These are phyloP conservation scores for Ameiurus melas DNA, from an alignment of 2,113 vertebrate species.

Conservation along the genomic window DNA sequence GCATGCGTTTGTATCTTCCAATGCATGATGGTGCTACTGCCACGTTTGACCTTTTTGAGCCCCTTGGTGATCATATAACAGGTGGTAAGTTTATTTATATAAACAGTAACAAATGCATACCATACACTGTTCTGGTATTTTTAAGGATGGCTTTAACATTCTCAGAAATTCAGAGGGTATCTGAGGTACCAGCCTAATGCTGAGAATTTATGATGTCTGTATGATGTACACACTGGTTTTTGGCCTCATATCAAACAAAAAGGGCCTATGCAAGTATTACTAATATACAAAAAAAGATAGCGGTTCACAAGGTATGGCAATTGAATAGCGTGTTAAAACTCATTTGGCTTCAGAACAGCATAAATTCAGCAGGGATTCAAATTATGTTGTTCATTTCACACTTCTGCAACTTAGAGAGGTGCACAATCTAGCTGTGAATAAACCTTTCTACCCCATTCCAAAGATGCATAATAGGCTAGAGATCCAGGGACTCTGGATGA, in stretches of 20 bases:
- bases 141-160: neutral
- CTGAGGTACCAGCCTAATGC: neutral
- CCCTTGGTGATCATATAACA: constrained; percentile 79
- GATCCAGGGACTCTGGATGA: neutral
- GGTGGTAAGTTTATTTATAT: constrained; percentile 77
- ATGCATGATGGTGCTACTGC: constrained; percentile 93
- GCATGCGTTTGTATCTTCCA: constrained; percentile 85
- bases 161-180: neutral
- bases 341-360: neutral
- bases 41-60: constrained; percentile 94
- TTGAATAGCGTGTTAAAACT: neutral
- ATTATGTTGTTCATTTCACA: neutral
- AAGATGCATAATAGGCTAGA: neutral
- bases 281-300: neutral
- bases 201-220: neutral
- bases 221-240: neutral
- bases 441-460: neutral
- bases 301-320: neutral
- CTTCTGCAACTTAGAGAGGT: neutral
- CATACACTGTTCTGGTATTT: neutral
- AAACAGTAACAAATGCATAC: neutral
- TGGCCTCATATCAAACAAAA: neutral
- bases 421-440: neutral
- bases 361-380: neutral
- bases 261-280: neutral